Evolutionary conservation across 2,888 invertebrate genomes (phyloP), one percentile per base, ranked within the genome.

Genomic region (Drosophila paracracens): DNA sequence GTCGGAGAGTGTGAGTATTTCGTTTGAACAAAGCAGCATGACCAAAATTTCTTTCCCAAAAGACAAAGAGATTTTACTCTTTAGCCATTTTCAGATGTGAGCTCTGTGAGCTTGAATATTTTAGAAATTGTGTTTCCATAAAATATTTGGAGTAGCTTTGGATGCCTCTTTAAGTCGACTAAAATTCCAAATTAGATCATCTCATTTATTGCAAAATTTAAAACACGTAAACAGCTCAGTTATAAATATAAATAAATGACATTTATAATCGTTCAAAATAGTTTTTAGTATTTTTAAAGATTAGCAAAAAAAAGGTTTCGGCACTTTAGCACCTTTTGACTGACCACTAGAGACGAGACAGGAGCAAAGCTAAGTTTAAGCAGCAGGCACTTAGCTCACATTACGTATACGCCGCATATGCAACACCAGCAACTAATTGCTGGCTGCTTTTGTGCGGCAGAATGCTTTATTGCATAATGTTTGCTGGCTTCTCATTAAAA

Each of bases 401-500:
- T 79, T 71, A 79, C 64, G 66, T 31, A 70, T 67, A 74, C 70
- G 82, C 35, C 43, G 31, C 63, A 31, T 52, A n/a, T 74, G 66
- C 60, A 63, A 58, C 53, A 56, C 13, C 48, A 73, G 74, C 58
- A 63, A 69, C 74, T 82, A 74, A 82, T 82, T 79, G 82, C 82
- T 52, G 63, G 25, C 50, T 58, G 64, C 52, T 67, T 81, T 77
- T 62, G 79, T 81, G 66, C 27, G 56, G 52, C 59, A 68, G 36
- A 74, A 70, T 70, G 59, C 62, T 67, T 81, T 77, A 78, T 77
- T 72, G 64, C 78, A 64, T 72, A 77, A 81, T 68, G 78, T 62
- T 66, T 68, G 54, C 51, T 35, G 63, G 68, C 66, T 71, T 83
- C 83, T 86, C 89, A 86, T 86, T 90, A 89, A 90, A 81, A 86